Conservation (phyloP, 2,113 vertebrate species). For the Tringa solitaria region DNA sequence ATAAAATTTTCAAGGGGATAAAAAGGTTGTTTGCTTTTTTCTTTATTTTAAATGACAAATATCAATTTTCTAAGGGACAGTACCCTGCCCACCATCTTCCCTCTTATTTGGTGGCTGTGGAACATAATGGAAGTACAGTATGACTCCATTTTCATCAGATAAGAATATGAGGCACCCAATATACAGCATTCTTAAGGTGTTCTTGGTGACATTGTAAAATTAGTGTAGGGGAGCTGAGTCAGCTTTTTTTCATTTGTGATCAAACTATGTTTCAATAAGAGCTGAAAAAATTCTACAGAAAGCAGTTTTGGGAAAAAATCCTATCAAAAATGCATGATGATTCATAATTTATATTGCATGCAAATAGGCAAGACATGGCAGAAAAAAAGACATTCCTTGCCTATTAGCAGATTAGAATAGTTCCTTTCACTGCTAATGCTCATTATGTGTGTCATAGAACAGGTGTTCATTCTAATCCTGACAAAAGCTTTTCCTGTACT, state of each 20-base stretch:
- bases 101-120: neutral
- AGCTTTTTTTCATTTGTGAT: neutral
- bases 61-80: neutral
- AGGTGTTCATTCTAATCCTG: neutral
- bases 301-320: neutral
- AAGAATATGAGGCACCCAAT: neutral
- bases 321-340: neutral
- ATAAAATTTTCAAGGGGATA: neutral
- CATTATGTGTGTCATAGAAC: neutral
- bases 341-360: neutral
- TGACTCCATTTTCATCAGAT: neutral
- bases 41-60: neutral
- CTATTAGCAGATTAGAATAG: neutral
- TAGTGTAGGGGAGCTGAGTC: rapidly evolving
- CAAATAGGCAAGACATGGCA: neutral
- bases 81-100: neutral
- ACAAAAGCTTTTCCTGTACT: neutral
- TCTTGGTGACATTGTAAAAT: rapidly evolving
- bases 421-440: neutral
- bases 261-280: neutral
- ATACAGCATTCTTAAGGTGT: neutral
- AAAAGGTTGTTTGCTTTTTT: neutral
- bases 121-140: neutral
- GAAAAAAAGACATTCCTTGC: neutral
- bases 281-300: neutral